Evolutionary conservation across 2,888 invertebrate genomes (phyloP), one percentile per base, ranked within the genome.

Genomic region (Leptodirus hochenwartii): DNA sequence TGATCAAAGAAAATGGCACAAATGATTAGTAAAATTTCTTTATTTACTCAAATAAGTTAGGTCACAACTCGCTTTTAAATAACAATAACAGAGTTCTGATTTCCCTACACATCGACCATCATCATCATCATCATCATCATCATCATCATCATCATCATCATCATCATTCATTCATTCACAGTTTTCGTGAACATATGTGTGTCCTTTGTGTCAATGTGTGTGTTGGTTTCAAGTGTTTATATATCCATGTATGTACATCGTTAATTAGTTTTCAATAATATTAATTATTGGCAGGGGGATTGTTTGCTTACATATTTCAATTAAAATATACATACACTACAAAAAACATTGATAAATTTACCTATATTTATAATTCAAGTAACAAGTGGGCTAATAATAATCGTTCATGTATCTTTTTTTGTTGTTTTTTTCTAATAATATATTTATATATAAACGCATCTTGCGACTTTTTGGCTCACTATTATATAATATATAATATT

Each of bases 41-140:
- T 52, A 53, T 53, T 53, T 55, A 56, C 54, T 54, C 50, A 56
- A 55, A 54, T 55, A 54, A 54, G 55, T 55, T 55, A 55, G 51
- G 51, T 55, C 54, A 54, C 54, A 54, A 54, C 50, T 52, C 47
- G 39, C 41, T 50, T 46, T 50, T 45, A 49, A 50, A 53, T 54
- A 54, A 55, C 54, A 54, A 53, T 53, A 54, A 56, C 53, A 54
- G 48, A 49, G 46, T 50, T 46, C 46, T 47, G 49, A 31, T 35
- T 29, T 47, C 45, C 45, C 54, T 54, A 56, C 54, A 56, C 53
- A 53, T 53, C 53, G 48, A 52, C 49, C 46, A 40, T 32, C 36
- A 36, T 36, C 32, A 22, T 17, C 30, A 25, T 33, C 25, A 20
- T 34, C 26, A 26, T 34, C 29, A 27, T 37, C 29, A 30, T 33